Base-by-base conservation (phyloP, 2,888 invertebrate species). In the Leucophenga montana region DNA sequence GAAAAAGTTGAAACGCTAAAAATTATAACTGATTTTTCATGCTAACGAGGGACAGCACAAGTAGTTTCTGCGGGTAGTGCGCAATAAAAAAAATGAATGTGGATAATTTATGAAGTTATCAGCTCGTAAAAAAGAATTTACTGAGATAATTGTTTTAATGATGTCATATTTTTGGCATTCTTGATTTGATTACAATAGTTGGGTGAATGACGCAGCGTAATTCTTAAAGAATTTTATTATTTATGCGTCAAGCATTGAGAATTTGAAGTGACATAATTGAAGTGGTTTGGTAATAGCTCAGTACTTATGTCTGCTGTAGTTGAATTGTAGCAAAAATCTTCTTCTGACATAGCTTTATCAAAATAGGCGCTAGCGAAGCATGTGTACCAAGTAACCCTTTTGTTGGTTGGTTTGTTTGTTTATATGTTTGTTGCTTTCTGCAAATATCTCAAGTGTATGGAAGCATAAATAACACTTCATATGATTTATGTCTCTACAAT, bases 111-210 rank as follows among this genome's bases (percentile, higher is more conserved):
- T 75, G 59, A 61, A 82, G 68, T 68, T 75, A 73, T 80, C 73
- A 71, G 69, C 53, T 71, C 73, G 50, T 71, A 77, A 76, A 78
- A 76, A 72, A 75, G 71, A 78, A 75, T 64, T 46, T 64, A 64
- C 73, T 66, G 61, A 78, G 79, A 84, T 82, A 80, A 82, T 82
- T 82, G 84, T 76, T 64, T 82, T 80, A 82, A 82, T 74, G 84
- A 82, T 81, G 81, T 76, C 81, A 79, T 84, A 75, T 84, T 79
- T 65, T 33, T n/a, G n/a, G 33, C 5, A n/a, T 13, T 16, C 62
- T 46, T 46, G 33, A 5, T 14, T n/a, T n/a, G n/a, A 33, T 1
- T 3, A 11, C 59, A 46, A 64, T 39, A n/a, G 13, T 13, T 33
- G 59, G 59, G 5, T 33, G 39, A 39, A 50, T 50, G 50, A 18